phyloP scores from a whole-genome alignment of 2,888 invertebrate genomes.

The Gari tellinella region DNA sequence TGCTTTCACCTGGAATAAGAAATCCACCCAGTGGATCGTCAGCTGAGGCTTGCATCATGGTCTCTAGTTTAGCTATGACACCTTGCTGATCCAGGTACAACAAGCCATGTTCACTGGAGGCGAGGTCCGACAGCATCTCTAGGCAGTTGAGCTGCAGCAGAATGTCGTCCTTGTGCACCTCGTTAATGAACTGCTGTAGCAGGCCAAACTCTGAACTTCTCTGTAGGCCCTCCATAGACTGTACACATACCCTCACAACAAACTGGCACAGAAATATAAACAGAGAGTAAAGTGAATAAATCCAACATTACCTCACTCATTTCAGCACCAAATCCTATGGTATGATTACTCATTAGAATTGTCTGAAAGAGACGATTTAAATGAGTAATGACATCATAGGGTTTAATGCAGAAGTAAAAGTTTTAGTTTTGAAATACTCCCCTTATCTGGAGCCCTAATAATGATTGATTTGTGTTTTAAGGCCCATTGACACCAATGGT shows the following conservation, averaged over 20 bases:
- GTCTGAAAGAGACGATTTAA: no score
- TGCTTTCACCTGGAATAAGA: constrained; percentile 87
- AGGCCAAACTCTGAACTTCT: constrained; percentile 88
- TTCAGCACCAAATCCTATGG: no score
- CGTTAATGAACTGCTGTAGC: constrained; percentile 88
- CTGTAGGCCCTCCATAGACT: constrained; percentile 87
- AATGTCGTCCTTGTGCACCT: constrained; percentile 90
- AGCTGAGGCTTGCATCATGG: constrained; percentile 87
- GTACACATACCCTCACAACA: constrained; percentile 74
- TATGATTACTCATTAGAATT: no score
- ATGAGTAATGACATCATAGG: no score
- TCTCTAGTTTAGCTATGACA: constrained; percentile 88
- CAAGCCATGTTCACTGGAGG: constrained; percentile 90
- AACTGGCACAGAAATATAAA: constrained; percentile 46
- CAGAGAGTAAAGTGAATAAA: no score
- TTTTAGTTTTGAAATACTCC: no score
- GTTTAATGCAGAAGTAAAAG: no score
- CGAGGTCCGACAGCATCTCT: constrained; percentile 91
- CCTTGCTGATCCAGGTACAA: constrained; percentile 89
- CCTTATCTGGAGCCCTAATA: no score
- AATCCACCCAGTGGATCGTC: constrained; percentile 88
- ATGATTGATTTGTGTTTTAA: no score
- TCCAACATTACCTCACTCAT: no score
- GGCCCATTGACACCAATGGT: no score
- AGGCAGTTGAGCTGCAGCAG: constrained; percentile 92